phyloP scores from a whole-genome alignment of 1,140 invertebrate species.

The Globodera ellingtonae region DNA sequence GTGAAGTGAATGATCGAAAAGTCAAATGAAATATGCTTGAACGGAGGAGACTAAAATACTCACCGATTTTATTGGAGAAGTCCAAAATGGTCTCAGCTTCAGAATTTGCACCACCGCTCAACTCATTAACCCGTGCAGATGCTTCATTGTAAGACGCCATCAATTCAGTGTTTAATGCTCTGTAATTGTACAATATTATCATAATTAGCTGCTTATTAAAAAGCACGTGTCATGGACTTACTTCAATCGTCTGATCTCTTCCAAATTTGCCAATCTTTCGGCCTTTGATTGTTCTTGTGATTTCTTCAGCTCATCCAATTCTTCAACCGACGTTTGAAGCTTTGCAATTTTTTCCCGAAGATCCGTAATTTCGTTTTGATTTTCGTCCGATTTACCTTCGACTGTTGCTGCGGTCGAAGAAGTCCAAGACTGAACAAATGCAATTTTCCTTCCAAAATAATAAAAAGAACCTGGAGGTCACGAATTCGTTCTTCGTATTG shows the following conservation, averaged over 20 bases:
- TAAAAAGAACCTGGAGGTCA: constrained; percentile 32
- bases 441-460: constrained; percentile 9
- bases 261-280: background rate
- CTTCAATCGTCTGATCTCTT: constrained; percentile 14
- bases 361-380: background rate
- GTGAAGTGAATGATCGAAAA: background rate
- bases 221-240: background rate
- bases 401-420: background rate
- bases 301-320: background rate
- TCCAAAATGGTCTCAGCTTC: constrained; percentile 20
- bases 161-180: constrained; percentile 24
- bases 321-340: background rate
- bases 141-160: constrained; percentile 34
- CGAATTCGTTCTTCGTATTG: constrained; percentile 35
- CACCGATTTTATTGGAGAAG: constrained; percentile 26
- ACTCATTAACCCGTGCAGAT: constrained; percentile 25
- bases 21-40: too few species aligned
- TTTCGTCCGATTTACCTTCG: background rate
- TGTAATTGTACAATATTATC: background rate
- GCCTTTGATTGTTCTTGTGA: background rate
- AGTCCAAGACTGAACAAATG: constrained; percentile 18
- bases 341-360: background rate
- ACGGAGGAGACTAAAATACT: too few species aligned
- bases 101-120: constrained; percentile 4
- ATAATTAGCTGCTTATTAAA: background rate